Conservation (phyloP, 2,113 vertebrate species). For the Loxodonta africana region DNA sequence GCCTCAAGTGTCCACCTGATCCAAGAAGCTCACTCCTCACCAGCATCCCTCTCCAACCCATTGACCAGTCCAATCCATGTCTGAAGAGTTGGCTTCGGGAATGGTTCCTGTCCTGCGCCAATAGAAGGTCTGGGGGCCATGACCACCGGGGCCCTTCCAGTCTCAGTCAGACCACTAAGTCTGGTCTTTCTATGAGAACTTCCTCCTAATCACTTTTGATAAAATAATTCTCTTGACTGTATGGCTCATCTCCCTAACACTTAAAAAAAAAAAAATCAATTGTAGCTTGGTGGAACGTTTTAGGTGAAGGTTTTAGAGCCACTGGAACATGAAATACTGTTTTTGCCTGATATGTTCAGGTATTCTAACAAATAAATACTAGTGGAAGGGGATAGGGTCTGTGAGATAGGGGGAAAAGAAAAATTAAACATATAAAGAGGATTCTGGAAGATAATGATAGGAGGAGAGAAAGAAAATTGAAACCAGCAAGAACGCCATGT, state of each 20-base stretch:
- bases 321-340: not conserved
- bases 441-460: not conserved
- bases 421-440: slow-evolving; percentile 10
- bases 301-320: not conserved
- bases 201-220: slow-evolving; percentile 13
- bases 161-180: no score
- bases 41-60: no score
- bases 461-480: slow-evolving; percentile 21
- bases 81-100: no score
- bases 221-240: slow-evolving; percentile 48
- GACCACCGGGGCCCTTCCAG: no score
- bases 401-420: slow-evolving; percentile 8
- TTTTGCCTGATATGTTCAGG: not conserved
- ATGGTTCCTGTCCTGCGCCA: no score
- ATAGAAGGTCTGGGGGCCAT: no score
- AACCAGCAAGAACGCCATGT: slow-evolving; percentile 11
- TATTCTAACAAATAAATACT: slow-evolving; percentile 27
- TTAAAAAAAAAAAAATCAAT: not conserved
- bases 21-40: no score
- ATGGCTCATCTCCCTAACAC: not conserved
- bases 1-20: no score
- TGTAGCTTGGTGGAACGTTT: not conserved
- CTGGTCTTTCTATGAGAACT: not conserved
- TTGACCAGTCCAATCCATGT: no score
- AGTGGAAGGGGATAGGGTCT: not conserved